Base-by-base conservation (phyloP, 2,113 vertebrate genomes). In the Tiliqua scincoides region DNA sequence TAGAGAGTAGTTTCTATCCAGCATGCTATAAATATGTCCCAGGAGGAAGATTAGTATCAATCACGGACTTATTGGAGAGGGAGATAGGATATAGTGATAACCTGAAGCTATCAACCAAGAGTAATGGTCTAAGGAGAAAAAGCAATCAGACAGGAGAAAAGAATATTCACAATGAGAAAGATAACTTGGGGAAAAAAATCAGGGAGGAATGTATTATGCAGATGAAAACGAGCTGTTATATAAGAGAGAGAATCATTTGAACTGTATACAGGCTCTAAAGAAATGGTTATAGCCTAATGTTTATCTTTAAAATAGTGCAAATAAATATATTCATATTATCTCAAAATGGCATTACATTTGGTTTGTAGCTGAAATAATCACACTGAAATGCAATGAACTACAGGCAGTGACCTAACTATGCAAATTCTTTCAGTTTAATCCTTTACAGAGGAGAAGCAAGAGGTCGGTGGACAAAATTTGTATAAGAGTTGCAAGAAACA, bases 11-110 rank as follows among this genome's bases (percentile, higher is more conserved):
- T 91, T 97, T 95, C 92, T 86, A 94, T 93, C 93, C 90, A 89
- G 93, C 91, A 92, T 95, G 93, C 94, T 94, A 94, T 96, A 96
- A 97, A 96, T 85, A 94, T 93, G 92, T 96, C 96, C 95, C 94
- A 84, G 0, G 93, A 94, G 96, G 94, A 94, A 96, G 94, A 97
- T 97, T 95, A 97, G 95, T 96, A 97, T 97, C 96, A 96, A 96
- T 97, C 96, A 96, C 92, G 89, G 94, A 95, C 95, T 97, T 97
- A 96, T 96, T 97, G 97, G 95, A 96, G 93, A 94, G 93, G 88
- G 91, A 96, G 96, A 96, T 94, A 90, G 95, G 94, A 93, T 92
- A 91, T 95, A 95, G 93, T 94, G 95, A 97, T 97, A 97, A 97
- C 96, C 94, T 92, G 92, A 94, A 94, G 94, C 96, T 93, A 96